Evolutionary conservation across 2,797 vertebrate species (phyloP).

Genomic region (Apogon hyalosoma): DNA sequence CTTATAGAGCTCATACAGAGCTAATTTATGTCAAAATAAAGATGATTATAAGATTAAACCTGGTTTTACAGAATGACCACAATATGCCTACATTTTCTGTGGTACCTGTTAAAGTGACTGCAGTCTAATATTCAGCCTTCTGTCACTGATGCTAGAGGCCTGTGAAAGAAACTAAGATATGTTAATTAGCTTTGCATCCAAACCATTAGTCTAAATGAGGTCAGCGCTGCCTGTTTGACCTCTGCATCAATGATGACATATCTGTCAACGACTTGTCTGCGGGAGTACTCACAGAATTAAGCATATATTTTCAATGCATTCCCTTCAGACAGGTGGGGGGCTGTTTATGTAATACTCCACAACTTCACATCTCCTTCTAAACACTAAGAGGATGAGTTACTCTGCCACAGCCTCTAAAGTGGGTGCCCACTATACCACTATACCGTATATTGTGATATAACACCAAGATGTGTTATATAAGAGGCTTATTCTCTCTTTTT

Average conservation of each 20-base stretch:
- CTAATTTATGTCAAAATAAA: too few species aligned
- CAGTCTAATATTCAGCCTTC: conserved; percentile 6
- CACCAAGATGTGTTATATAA: not conserved
- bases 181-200: conserved; percentile 27
- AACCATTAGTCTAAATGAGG: conserved; percentile 54
- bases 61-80: too few species aligned
- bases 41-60: too few species aligned
- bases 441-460: not conserved
- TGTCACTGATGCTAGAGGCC: conserved; percentile 29
- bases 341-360: not conserved
- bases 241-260: conserved; percentile 31
- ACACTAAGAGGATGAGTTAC: not conserved
- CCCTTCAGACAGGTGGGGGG: conserved; percentile 2
- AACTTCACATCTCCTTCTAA: conserved; percentile 3
- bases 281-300: conserved; percentile 7
- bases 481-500: not conserved
- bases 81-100: not conserved
- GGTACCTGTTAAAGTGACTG: conserved; percentile 39
- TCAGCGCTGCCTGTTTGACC: conserved; percentile 42
- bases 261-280: conserved; percentile 18
- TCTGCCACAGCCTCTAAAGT: not conserved
- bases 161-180: conserved; percentile 30
- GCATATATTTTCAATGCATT: conserved; percentile 22
- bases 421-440: not conserved
- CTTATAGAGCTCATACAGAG: too few species aligned